Evolutionary conservation across 1,140 invertebrate genomes (phyloP).

Genomic region (Euura saliciscinereae): DNA sequence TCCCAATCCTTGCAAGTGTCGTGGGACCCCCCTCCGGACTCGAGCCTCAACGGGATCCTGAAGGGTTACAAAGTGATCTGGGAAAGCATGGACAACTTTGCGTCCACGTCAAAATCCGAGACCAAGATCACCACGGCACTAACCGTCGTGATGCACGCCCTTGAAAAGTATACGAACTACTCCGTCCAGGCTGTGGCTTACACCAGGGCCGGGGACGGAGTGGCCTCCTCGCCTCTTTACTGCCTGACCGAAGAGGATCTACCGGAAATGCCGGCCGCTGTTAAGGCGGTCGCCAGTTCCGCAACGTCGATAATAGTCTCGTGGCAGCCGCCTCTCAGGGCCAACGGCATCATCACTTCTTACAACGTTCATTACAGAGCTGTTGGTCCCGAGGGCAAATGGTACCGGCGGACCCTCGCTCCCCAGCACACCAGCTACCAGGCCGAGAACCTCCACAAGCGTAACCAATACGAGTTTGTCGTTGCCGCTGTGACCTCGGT

Average conservation of each 20-base stretch:
- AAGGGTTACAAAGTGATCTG: constrained; percentile 88
- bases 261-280: constrained; percentile 83
- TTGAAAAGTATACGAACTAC: constrained; percentile 91
- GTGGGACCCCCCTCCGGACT: constrained; percentile 83
- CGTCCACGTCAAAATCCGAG: constrained; percentile 50
- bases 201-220: constrained; percentile 88
- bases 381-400: constrained; percentile 51
- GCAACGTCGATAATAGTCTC: constrained; percentile 85
- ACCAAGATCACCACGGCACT: constrained; percentile 73
- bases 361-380: constrained; percentile 59
- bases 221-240: constrained; percentile 79
- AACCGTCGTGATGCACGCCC: constrained; percentile 69
- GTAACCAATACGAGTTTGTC: constrained; percentile 69
- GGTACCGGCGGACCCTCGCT: constrained; percentile 48
- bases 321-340: constrained; percentile 69
- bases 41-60: constrained; percentile 84
- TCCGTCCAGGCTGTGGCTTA: constrained; percentile 76
- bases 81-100: constrained; percentile 56
- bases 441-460: constrained; percentile 58
- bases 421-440: constrained; percentile 59
- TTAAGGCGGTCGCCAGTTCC: constrained; percentile 86
- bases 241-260: constrained; percentile 92
- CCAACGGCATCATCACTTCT: constrained; percentile 65
- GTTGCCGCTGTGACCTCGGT: constrained; percentile 78
- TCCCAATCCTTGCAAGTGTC: constrained; percentile 85